phyloP scores from a whole-genome alignment of 2,888 invertebrate genomes.

The Selenia dentaria region DNA sequence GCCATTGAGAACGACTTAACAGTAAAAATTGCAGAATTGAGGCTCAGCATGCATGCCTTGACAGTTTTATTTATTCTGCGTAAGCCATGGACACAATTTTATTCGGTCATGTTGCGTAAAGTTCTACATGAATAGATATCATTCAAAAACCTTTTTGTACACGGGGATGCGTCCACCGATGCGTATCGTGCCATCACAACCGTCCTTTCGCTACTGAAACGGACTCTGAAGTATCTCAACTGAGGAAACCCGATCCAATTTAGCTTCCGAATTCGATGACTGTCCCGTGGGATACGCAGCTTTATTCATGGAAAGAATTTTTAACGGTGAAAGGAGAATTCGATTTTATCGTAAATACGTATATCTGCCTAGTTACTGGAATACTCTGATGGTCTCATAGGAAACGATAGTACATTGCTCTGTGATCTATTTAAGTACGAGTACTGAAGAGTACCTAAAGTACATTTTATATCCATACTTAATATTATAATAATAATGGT shows the following conservation, averaged over 20 bases:
- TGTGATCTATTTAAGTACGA: too few species aligned
- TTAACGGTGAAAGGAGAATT: slow-evolving; percentile 58
- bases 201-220: slow-evolving; percentile 38
- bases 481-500: too few species aligned
- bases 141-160: slow-evolving; percentile 8
- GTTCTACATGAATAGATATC: neutral
- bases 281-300: slow-evolving; percentile 63
- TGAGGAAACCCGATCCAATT: slow-evolving; percentile 71
- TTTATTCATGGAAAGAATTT: slow-evolving; percentile 70
- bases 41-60: too few species aligned
- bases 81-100: too few species aligned
- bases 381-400: slow-evolving; percentile 4
- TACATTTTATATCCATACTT: too few species aligned
- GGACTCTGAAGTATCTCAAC: slow-evolving; percentile 62
- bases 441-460: too few species aligned
- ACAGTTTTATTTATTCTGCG: too few species aligned
- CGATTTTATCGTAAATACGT: slow-evolving; percentile 45
- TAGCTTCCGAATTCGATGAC: slow-evolving; percentile 67
- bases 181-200: slow-evolving; percentile 38
- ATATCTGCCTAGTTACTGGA: slow-evolving; percentile 1
- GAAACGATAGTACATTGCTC: neutral
- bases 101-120: too few species aligned
- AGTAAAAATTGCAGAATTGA: too few species aligned
- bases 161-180: slow-evolving; percentile 33
- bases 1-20: too few species aligned